A percentile compares a stretch with the other conserved stretches of the same genome.
Conservation (phyloP, 2,888 invertebrate species). For the Andricus quercusramuli region DNA sequence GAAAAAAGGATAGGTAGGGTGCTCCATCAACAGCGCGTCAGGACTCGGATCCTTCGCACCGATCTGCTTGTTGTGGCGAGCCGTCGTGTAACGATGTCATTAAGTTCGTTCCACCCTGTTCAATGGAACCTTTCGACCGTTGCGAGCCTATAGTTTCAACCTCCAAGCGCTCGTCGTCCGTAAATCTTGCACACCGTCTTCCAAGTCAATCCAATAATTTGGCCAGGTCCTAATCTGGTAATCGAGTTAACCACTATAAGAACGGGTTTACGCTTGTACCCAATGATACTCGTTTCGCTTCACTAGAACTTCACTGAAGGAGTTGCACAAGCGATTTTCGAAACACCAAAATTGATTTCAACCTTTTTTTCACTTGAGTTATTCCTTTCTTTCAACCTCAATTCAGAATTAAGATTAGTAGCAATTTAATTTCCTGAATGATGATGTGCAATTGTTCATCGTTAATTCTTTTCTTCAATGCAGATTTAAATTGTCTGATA, state of each 20-base stretch:
- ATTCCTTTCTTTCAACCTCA: not conserved
- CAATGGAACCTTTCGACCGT: constrained; percentile 4
- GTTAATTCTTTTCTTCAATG: constrained; percentile 5
- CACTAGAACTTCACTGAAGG: not conserved
- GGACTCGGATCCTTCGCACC: not conserved
- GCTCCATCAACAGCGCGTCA: constrained; percentile 1
- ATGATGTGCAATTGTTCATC: not conserved
- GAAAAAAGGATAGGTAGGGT: not conserved
- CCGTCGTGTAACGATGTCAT: constrained; percentile 20
- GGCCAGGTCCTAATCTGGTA: constrained; percentile 41
- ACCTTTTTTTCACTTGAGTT: not conserved
- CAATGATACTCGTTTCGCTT: constrained; percentile 19
- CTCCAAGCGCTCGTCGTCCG: not conserved
- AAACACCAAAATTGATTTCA: not conserved
- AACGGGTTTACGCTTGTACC: constrained; percentile 1
- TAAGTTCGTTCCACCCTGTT: not conserved
- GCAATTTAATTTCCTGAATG: not conserved
- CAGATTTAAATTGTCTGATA: constrained; percentile 13
- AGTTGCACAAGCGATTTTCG: not conserved
- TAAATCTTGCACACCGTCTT: not conserved
- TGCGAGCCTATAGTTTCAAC: constrained; percentile 19
- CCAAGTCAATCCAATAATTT: constrained; percentile 4
- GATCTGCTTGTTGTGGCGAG: constrained; percentile 4
- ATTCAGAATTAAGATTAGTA: not conserved
- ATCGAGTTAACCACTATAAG: constrained; percentile 54